These are phyloP conservation scores for Ormyrus nitidulus DNA, from an alignment of 2,888 invertebrate genomes.

Conservation along the genomic window DNA sequence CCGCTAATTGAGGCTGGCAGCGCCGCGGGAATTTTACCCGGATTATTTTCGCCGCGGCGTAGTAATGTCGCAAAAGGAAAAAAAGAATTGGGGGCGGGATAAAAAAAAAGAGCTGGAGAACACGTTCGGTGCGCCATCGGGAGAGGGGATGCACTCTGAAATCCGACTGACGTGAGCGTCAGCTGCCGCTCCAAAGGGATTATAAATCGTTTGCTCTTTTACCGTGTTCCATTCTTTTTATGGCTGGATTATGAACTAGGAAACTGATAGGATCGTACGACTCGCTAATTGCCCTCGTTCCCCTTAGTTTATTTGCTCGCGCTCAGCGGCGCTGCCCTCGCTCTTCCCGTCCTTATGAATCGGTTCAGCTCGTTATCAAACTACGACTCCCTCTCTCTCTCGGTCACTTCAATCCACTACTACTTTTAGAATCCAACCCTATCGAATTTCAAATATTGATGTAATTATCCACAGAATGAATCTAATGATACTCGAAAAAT, in stretches of 20 bases:
- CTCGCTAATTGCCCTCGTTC: slow-evolving; percentile 58
- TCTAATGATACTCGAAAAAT: slow-evolving; percentile 26
- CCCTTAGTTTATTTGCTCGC: slow-evolving; percentile 39
- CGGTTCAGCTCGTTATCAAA: slow-evolving; percentile 29
- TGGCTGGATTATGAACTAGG: slow-evolving; percentile 52
- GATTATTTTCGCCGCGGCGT: background rate
- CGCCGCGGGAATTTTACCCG: too few species aligned
- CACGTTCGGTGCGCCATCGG: background rate
- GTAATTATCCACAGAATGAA: background rate
- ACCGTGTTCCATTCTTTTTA: slow-evolving; percentile 12
- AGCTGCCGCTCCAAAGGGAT: slow-evolving; percentile 31
- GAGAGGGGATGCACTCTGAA: background rate
- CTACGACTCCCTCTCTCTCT: background rate
- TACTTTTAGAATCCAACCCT: slow-evolving; percentile 32
- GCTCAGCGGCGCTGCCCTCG: background rate
- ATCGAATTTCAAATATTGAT: slow-evolving; percentile 41
- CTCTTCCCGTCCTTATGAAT: background rate
- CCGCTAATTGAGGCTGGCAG: background rate
- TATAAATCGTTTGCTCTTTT: slow-evolving; percentile 35
- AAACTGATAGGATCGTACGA: slow-evolving; percentile 59
- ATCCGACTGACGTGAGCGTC: slow-evolving; percentile 12
- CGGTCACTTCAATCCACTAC: background rate
- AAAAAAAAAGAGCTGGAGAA: background rate
- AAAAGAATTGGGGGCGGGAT: background rate
- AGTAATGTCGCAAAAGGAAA: slow-evolving; percentile 3